Evolutionary conservation across 1,140 invertebrate genomes (phyloP).

Genomic region (Coelopa frigida): DNA sequence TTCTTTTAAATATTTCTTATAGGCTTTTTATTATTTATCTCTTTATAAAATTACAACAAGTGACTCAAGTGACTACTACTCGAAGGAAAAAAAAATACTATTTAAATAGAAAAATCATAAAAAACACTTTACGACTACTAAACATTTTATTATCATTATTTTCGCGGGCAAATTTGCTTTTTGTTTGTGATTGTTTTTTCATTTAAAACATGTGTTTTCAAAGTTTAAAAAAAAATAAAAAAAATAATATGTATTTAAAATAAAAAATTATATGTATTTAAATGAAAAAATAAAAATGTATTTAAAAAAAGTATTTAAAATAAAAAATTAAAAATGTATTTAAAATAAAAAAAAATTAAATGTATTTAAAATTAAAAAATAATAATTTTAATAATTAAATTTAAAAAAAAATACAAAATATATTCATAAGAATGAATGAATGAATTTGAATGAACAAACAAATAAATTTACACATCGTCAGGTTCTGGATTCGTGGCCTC

Average conservation of each 20-base stretch:
- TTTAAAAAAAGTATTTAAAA: not conserved
- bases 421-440: slow-evolving; percentile 8
- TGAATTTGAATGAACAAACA: not conserved
- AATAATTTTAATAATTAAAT: slow-evolving; percentile 2
- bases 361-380: slow-evolving; percentile 9
- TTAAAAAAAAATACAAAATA: slow-evolving; percentile 9
- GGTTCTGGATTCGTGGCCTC: not conserved
- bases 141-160: slow-evolving; percentile 2
- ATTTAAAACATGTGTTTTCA: too few relatives aligned
- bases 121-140: slow-evolving; percentile 3
- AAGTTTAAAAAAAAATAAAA: slow-evolving; percentile 7
- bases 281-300: slow-evolving; percentile 4
- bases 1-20: too few relatives aligned
- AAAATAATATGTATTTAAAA: slow-evolving; percentile 8
- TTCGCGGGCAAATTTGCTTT: slow-evolving; percentile 4
- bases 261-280: slow-evolving; percentile 8
- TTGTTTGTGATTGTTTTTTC: too few relatives aligned
- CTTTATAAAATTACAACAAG: too few relatives aligned
- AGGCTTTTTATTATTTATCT: too few relatives aligned
- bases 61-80: too few relatives aligned
- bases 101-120: not conserved
- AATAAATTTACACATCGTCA: slow-evolving; percentile 12
- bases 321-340: not conserved
- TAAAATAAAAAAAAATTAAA: slow-evolving; percentile 5
- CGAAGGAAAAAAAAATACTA: not conserved